phyloP scores from a whole-genome alignment of 1,140 invertebrate species.

The Apis florea region DNA sequence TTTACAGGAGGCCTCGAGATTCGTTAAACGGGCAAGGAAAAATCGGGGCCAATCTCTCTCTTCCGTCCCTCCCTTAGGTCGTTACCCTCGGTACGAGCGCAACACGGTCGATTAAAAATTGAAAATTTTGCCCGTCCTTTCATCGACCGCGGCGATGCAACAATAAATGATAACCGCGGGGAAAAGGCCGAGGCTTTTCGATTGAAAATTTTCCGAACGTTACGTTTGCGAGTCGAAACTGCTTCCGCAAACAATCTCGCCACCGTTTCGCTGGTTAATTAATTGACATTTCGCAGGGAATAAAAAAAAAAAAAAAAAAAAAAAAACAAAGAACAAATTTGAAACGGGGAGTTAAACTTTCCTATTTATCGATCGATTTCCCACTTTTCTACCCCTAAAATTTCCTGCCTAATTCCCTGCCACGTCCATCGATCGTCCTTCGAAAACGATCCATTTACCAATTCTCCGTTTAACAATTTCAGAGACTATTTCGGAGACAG shows the following conservation, averaged over 20 bases:
- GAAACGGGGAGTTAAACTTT: neutral
- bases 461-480: neutral
- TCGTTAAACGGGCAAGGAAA: neutral
- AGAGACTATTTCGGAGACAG: neutral
- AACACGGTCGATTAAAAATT: neutral
- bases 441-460: neutral
- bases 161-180: neutral
- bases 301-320: neutral
- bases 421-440: neutral
- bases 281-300: neutral
- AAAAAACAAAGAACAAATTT: neutral
- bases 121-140: neutral
- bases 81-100: neutral
- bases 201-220: neutral
- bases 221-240: neutral
- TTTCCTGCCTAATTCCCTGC: neutral
- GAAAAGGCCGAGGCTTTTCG: neutral
- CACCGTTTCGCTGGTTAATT: conserved; percentile 11
- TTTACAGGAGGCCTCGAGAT: neutral
- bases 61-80: neutral
- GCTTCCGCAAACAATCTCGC: neutral
- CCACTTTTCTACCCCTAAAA: no score
- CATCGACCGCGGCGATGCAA: neutral
- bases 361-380: conserved; percentile 3
- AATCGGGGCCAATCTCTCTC: no score